Base-by-base conservation (phyloP, 2,888 invertebrate species). In the Orthosia cruda region DNA sequence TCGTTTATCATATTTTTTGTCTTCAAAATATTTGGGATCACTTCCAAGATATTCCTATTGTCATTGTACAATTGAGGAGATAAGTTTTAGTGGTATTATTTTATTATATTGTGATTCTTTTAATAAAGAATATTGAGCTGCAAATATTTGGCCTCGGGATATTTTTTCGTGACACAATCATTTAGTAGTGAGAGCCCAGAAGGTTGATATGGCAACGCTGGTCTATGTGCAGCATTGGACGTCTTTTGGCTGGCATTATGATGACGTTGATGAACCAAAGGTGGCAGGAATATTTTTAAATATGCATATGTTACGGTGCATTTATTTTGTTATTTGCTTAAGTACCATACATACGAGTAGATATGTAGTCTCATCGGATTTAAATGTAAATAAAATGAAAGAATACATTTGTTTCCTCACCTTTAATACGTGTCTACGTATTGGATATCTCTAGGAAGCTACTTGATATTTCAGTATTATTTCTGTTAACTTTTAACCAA, bases 1-100 rank as follows among this genome's bases (percentile, higher is more conserved):
- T 74, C n/a, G n/a, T n/a, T n/a, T n/a, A n/a, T n/a, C 88, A 88
- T 87, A 80, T 87, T 88, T 87, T 89, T 89, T 88, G 86, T 85
- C 81, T 80, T 71, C 81, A 86, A 87, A n/a, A 86, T 86, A 86
- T 86, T 85, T 87, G 86, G 83, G 86, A 86, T 87, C 80, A 79
- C 78, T 77, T 84, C 82, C 83, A 80, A 83, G 84, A 82, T 77
- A 75, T 75, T 77, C 20, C 65, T 64, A 75, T 85, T 86, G 80
- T 86, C 73, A 64, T 26, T 63, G 80, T 86, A 86, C 84, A 69
- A 77, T 86, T 70, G 77, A 54, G 55, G 58, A 74, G 72, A 86
- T 73, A 85, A 85, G 74, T 82, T 67, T 23, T 20, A 7, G 45
- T 20, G 57, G 76, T 40, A 71, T 64, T 70, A 63, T 73, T 79